These are phyloP conservation scores for Rhopalosiphum nymphaeae DNA, from an alignment of 2,888 invertebrate genomes.

Conservation along the genomic window DNA sequence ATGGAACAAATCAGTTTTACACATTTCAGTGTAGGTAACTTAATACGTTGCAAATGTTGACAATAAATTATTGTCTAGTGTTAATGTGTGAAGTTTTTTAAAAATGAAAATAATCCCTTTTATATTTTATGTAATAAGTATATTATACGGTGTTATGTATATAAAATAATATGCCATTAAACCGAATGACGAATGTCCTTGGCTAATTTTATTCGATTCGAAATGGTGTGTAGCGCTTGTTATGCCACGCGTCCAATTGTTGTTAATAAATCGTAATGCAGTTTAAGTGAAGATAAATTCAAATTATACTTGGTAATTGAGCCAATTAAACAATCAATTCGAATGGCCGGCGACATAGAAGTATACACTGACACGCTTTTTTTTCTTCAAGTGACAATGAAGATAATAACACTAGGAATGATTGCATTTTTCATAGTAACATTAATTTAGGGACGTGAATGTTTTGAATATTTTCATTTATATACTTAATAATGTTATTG, in stretches of 20 bases:
- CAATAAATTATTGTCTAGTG: not conserved
- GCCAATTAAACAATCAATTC: conserved; percentile 65
- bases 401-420: conserved; percentile 41
- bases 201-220: conserved; percentile 63
- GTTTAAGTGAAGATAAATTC: conserved; percentile 65
- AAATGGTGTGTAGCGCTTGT: conserved; percentile 50
- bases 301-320: conserved; percentile 65
- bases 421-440: conserved; percentile 31
- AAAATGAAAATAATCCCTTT: conserved; percentile 28
- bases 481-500: not conserved
- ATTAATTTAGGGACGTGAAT: not conserved
- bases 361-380: conserved; percentile 44
- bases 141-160: not conserved
- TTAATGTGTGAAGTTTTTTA: not conserved
- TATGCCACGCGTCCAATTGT: conserved; percentile 64
- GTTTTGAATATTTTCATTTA: not conserved
- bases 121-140: not conserved
- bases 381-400: conserved; percentile 50
- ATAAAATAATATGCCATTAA: conserved; percentile 47
- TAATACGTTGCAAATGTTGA: not conserved
- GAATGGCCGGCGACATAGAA: conserved; percentile 39
- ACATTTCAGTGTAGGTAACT: not conserved
- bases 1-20: not conserved
- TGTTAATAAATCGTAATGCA: conserved; percentile 65
- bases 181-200: conserved; percentile 58